Conservation (phyloP, 2,797 vertebrate genomes). For the Catamblyrhynchus diadema region DNA sequence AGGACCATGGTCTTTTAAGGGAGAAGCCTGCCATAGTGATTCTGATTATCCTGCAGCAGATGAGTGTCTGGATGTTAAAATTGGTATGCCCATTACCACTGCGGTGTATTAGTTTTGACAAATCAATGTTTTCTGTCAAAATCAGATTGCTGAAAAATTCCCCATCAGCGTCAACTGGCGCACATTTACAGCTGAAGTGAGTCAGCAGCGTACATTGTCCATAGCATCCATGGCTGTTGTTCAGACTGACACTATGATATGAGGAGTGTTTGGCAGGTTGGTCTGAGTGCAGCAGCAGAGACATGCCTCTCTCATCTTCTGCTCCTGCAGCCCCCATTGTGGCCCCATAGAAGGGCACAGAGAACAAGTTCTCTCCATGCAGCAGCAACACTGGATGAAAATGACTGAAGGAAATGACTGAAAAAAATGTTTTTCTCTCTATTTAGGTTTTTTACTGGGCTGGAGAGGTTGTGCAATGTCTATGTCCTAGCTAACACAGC, state of each 20-base stretch:
- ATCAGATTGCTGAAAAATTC: conserved; percentile 8
- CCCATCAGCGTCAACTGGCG: neutral
- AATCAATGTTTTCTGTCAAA: conserved; percentile 29
- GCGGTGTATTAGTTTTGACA: neutral
- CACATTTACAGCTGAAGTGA: neutral
- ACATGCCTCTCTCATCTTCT: neutral
- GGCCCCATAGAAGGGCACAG: neutral
- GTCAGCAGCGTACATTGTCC: neutral
- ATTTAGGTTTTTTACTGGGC: neutral
- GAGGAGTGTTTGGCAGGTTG: neutral
- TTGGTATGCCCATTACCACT: neutral
- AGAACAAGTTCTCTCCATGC: neutral
- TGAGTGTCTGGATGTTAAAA: neutral
- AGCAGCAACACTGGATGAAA: neutral
- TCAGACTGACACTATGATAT: neutral
- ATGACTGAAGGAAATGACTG: neutral
- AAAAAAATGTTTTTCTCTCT: neutral
- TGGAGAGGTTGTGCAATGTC: neutral
- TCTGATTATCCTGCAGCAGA: neutral
- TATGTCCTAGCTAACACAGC: neutral
- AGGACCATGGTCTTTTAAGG: neutral
- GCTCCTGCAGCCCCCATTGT: neutral
- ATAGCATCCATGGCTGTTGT: neutral
- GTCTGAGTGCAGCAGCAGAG: neutral
- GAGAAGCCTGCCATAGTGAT: neutral